Evolutionary conservation across 2,113 vertebrate species (phyloP), one percentile per base, ranked within the genome.

Genomic region (Miniopterus natalensis): DNA sequence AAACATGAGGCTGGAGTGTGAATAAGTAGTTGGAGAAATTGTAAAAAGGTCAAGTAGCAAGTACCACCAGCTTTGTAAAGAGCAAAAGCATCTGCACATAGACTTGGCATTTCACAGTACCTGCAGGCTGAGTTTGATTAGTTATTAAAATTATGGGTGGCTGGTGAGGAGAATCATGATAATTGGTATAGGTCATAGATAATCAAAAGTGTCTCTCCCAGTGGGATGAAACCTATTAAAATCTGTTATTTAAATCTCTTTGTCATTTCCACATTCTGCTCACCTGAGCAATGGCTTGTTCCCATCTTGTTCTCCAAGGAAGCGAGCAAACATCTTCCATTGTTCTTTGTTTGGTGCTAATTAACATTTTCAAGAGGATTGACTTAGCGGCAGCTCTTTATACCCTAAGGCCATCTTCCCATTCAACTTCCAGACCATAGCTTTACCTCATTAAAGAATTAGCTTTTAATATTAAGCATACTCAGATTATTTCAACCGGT

Each of bases 141-240:
- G 99, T 98, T 98, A 98, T 98, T 98, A 98, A 99, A 99, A 99
- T 99, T 98, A 98, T 97, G 98, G 98, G 98, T 98, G 97, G 98
- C 98, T 98, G 93, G 97, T 98, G 97, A 99, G 98, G 99, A 99
- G 98, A 98, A 98, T 98, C 96, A 97, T 97, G 98, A 98, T 99
- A 99, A 99, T 99, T 99, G 99, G 98, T 98, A 97, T 95, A 98
- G 99, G 99, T 99, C 99, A 99, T 90, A 98, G 98, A 99, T 98
- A 99, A 99, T 99, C 99, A 99, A 98, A 99, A 99, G 98, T 98
- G 98, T 98, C 97, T 98, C 98, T 98, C 98, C 98, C 99, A 98
- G 97, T 97, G 87, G 98, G 99, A 99, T 68, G 96, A 98, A 98
- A 98, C 98, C 98, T 99, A 99, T 99, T 99, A 99, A 99, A 99